Percentiles rank a stretch among this genome's conserved stretches.
These are phyloP conservation scores for Aethina tumida DNA, from an alignment of 1,140 invertebrate species.

Conservation along the genomic window DNA sequence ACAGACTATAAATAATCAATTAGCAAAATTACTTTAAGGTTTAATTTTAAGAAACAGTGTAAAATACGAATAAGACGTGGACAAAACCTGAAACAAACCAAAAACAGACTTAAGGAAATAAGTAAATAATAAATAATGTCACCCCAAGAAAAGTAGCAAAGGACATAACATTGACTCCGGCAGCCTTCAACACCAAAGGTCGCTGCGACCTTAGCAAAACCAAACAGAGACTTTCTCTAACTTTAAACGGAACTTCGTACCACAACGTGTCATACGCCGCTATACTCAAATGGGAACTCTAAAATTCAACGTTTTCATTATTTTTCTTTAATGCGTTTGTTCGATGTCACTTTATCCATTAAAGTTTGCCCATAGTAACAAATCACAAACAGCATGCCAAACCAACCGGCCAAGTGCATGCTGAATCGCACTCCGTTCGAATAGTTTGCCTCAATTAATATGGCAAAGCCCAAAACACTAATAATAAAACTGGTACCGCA, in stretches of 20 bases:
- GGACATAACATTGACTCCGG: constrained; percentile 23
- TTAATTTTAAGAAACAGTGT: constrained; percentile 25
- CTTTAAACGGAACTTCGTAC: constrained; percentile 15
- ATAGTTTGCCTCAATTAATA: constrained; percentile 24
- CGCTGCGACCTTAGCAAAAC: constrained; percentile 25
- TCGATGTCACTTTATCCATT: constrained; percentile 25
- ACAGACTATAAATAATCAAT: too few species aligned
- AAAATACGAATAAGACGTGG: constrained; percentile 27
- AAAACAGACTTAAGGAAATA: background rate
- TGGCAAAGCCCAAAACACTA: constrained; percentile 26
- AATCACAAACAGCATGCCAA: constrained; percentile 22
- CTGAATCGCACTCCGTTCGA: constrained; percentile 24
- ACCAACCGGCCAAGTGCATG: constrained; percentile 26
- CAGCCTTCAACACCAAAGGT: constrained; percentile 22
- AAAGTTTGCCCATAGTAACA: constrained; percentile 25
- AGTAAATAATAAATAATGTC: constrained; percentile 5
- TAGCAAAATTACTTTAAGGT: constrained; percentile 10
- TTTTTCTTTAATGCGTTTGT: background rate
- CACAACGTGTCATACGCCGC: constrained; percentile 21
- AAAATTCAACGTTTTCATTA: constrained; percentile 9
- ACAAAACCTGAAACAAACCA: constrained; percentile 24
- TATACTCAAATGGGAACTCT: constrained; percentile 22
- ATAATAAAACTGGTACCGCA: constrained; percentile 25
- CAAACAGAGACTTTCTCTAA: constrained; percentile 19
- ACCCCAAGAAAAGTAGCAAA: constrained; percentile 25